A percentile compares a stretch with the other conserved stretches of the same genome.
phyloP scores from a whole-genome alignment of 2,888 invertebrate genomes.

The Pyrocoelia pectoralis region DNA sequence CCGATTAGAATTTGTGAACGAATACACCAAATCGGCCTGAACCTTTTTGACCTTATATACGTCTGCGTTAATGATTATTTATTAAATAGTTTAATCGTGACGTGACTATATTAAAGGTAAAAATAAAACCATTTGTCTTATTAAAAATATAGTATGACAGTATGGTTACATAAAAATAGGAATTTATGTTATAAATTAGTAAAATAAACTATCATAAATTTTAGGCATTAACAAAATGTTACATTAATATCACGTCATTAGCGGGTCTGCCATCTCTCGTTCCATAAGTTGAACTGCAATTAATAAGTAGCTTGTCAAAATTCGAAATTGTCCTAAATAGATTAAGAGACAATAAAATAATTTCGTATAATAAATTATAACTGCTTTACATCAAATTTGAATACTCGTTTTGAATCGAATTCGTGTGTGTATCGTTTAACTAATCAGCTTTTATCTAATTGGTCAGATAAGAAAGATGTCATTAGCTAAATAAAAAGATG shows the following conservation, averaged over 20 bases:
- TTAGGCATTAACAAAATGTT: background rate
- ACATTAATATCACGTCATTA: background rate
- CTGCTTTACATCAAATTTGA: background rate
- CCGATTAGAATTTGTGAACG: too few relatives aligned
- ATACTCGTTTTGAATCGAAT: background rate
- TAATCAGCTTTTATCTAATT: background rate
- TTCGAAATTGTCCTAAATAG: background rate
- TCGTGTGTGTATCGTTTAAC: background rate
- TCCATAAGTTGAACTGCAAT: background rate
- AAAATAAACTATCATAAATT: constrained; percentile 1
- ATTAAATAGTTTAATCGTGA: constrained; percentile 10
- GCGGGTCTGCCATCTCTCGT: background rate
- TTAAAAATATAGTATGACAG: background rate
- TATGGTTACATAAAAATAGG: background rate
- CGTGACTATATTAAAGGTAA: background rate
- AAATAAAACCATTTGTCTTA: background rate
- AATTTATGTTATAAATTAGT: background rate
- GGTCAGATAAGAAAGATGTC: background rate
- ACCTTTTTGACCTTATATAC: background rate
- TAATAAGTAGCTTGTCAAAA: constrained; percentile 1
- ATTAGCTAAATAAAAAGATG: background rate
- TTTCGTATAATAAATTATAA: background rate
- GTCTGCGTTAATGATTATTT: constrained; percentile 22
- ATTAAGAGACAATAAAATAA: background rate
- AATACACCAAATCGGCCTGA: too few relatives aligned